phyloP scores from a whole-genome alignment of 2,113 vertebrate genomes.

The Vulpes ferrilata region DNA sequence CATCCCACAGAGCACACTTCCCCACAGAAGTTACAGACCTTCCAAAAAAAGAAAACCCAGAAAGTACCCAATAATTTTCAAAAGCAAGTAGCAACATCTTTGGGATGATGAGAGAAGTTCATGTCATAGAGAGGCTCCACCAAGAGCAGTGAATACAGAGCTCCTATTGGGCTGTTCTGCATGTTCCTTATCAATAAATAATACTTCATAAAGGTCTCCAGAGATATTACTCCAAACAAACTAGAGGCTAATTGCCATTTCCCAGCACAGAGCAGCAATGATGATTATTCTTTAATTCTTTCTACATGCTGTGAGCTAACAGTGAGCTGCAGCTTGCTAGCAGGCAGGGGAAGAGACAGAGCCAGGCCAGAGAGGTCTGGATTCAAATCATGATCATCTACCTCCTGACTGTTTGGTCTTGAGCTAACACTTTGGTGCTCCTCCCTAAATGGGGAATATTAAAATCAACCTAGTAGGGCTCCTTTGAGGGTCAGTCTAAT shows the following conservation, averaged over 20 bases:
- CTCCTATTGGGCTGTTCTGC: neutral
- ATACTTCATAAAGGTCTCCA: constrained; percentile 26
- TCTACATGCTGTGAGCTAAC: neutral
- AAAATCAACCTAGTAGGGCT: neutral
- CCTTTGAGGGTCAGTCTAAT: neutral
- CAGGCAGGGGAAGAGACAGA: rapidly evolving
- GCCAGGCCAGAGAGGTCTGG: neutral
- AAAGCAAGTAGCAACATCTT: neutral
- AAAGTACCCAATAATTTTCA: neutral
- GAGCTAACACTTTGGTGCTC: rapidly evolving
- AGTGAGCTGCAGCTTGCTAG: neutral
- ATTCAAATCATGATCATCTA: neutral
- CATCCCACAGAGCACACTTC: neutral
- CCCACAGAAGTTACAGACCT: neutral
- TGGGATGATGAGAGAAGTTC: neutral
- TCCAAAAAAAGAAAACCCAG: neutral
- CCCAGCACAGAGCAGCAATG: neutral
- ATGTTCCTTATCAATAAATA: constrained; percentile 3
- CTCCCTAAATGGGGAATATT: neutral
- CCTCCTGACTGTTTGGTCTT: neutral
- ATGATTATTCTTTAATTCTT: neutral
- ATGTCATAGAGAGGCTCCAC: rapidly evolving
- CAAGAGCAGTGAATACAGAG: neutral
- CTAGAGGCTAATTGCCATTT: constrained; percentile 28
- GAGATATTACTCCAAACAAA: constrained; percentile 55